phyloP scores from a whole-genome alignment of 2,113 vertebrate genomes.

The Xerus inauris region DNA sequence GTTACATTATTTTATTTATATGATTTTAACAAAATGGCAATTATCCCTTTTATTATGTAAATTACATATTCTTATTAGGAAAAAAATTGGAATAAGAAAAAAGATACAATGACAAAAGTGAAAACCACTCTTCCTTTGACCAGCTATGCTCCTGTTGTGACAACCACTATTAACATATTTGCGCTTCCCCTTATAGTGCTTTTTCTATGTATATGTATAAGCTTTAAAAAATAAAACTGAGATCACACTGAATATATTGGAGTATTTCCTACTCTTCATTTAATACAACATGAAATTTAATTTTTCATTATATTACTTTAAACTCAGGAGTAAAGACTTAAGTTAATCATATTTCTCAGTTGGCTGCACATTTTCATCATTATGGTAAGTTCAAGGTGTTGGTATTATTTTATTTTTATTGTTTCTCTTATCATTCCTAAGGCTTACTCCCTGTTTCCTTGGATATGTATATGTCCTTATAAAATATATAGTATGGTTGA shows the following conservation, averaged over 20 bases:
- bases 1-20: slow-evolving; percentile 10
- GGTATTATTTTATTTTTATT: slow-evolving; percentile 19
- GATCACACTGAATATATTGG: not conserved
- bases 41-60: not conserved
- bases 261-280: not conserved
- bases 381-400: not conserved
- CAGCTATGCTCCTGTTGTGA: not conserved
- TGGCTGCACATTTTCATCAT: not conserved
- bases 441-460: not conserved
- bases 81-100: not conserved
- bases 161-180: not conserved
- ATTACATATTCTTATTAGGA: not conserved
- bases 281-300: not conserved
- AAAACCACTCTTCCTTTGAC: not conserved
- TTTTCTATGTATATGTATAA: not conserved
- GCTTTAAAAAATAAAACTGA: not conserved
- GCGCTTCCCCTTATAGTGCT: not conserved
- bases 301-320: slow-evolving; percentile 4
- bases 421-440: not conserved
- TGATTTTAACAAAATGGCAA: not conserved
- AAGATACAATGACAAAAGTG: not conserved
- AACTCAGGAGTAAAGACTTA: not conserved
- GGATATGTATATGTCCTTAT: not conserved
- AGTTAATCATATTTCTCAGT: not conserved
- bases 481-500: not conserved